A percentile compares a stretch with the other conserved stretches of the same genome.
Conservation (phyloP, 2,797 vertebrate species). For the Chaenodraco wilsoni region DNA sequence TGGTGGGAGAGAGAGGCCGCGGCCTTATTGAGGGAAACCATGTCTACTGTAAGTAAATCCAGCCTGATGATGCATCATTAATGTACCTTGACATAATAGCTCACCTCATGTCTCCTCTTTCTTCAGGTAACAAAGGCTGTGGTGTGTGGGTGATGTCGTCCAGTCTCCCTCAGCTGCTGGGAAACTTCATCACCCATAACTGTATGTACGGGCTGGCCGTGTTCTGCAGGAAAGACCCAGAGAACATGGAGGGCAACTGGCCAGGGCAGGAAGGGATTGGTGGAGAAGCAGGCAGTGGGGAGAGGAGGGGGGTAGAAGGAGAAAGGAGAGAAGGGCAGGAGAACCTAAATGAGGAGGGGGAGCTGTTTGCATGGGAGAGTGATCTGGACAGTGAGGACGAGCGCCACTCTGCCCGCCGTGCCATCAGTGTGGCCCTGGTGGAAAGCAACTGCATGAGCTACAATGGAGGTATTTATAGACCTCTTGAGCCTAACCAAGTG, state of each 20-base stretch:
- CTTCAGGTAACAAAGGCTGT: slow-evolving; percentile 92
- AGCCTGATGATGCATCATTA: neutral
- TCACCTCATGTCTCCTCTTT: slow-evolving; percentile 9
- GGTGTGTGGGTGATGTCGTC: slow-evolving; percentile 94
- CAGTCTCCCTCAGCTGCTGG: slow-evolving; percentile 90
- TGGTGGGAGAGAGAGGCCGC: slow-evolving; percentile 90
- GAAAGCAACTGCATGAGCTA: slow-evolving; percentile 91
- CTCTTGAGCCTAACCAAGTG: neutral
- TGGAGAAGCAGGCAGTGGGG: slow-evolving; percentile 71
- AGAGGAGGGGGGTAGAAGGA: slow-evolving; percentile 75
- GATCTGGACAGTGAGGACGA: slow-evolving; percentile 91
- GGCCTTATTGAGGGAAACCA: slow-evolving; percentile 92
- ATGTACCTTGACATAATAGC: neutral
- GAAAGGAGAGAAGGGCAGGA: slow-evolving; percentile 82
- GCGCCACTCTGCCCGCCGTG: slow-evolving; percentile 79
- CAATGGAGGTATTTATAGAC: slow-evolving; percentile 71
- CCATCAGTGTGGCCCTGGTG: slow-evolving; percentile 87
- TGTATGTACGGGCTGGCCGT: slow-evolving; percentile 91
- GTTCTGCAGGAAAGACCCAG: slow-evolving; percentile 90
- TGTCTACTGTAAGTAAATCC: slow-evolving; percentile 86
- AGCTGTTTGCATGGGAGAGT: slow-evolving; percentile 88
- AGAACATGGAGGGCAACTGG: slow-evolving; percentile 79
- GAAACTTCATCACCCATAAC: slow-evolving; percentile 91
- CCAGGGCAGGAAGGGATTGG: slow-evolving; percentile 79
- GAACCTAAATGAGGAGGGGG: slow-evolving; percentile 91